These are phyloP conservation scores for Lithobates pipiens DNA, from an alignment of 2,797 vertebrate genomes.

Conservation along the genomic window DNA sequence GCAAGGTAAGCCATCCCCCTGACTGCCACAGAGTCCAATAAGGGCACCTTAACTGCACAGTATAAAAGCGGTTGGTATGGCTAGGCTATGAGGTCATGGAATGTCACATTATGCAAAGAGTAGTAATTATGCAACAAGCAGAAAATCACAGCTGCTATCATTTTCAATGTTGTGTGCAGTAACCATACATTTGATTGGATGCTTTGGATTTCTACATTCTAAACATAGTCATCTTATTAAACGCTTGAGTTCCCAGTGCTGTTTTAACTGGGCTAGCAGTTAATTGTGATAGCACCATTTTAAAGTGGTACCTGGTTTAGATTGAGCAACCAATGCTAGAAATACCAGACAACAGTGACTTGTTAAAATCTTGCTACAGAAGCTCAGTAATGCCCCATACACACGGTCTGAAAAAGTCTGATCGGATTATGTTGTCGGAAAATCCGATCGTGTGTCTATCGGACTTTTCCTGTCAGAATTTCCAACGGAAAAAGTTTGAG, in stretches of 20 bases:
- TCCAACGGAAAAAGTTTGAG: too few relatives aligned
- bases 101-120: neutral
- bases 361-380: too few relatives aligned
- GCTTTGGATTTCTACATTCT: neutral
- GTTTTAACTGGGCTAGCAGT: too few relatives aligned
- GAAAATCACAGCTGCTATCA: neutral
- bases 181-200: neutral
- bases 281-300: neutral
- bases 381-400: too few relatives aligned
- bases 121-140: neutral
- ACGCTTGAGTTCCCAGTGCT: neutral
- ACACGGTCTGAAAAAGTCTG: too few relatives aligned
- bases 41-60: neutral
- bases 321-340: too few relatives aligned
- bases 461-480: too few relatives aligned
- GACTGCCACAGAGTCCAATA: neutral
- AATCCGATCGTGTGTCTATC: too few relatives aligned
- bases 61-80: neutral
- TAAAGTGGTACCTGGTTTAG: too few relatives aligned
- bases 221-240: neutral
- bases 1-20: too few relatives aligned
- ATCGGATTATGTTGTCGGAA: too few relatives aligned
- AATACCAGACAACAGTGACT: too few relatives aligned
- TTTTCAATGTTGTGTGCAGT: neutral
- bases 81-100: neutral